phyloP scores from a whole-genome alignment of 2,797 vertebrate species.

The Hylomyscus alleni region DNA sequence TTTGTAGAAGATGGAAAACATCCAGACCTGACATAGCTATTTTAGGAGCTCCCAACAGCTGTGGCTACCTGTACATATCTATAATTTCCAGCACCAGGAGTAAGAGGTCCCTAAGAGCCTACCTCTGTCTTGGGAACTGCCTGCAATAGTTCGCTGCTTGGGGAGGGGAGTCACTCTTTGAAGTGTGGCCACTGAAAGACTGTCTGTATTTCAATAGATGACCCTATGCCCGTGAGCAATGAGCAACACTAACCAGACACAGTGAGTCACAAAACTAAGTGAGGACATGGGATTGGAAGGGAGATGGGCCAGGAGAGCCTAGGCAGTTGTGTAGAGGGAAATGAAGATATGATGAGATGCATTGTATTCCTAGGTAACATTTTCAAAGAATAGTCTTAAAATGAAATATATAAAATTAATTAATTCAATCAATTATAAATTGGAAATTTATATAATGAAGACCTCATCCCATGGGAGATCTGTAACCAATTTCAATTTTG shows the following conservation, averaged over 20 bases:
- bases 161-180: neutral
- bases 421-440: neutral
- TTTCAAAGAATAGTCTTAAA: neutral
- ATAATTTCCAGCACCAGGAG: neutral
- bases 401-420: neutral
- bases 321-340: neutral
- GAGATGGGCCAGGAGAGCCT: neutral
- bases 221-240: no score
- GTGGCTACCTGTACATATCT: neutral
- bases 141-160: neutral
- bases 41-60: neutral
- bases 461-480: neutral
- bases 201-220: neutral
- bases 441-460: neutral
- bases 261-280: neutral
- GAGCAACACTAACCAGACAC: no score
- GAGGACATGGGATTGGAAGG: no score
- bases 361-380: no score
- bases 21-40: neutral
- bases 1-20: neutral
- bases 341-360: neutral
- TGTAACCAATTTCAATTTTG: neutral
- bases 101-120: neutral
- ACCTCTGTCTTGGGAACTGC: neutral
- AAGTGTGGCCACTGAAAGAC: neutral